Conservation (phyloP, 2,113 vertebrate genomes). For the Riparia riparia region DNA sequence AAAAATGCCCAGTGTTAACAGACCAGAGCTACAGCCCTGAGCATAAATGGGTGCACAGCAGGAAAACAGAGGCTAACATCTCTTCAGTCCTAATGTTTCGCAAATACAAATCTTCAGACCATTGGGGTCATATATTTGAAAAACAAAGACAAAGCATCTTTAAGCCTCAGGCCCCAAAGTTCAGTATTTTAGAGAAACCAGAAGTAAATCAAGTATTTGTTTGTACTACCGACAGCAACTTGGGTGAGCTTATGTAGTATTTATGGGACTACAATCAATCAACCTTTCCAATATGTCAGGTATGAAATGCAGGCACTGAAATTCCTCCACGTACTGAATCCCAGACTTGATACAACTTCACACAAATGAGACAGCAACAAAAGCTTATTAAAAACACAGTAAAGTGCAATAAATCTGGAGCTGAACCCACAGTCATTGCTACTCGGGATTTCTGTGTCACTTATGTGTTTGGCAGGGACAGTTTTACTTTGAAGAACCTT, state of each 20-base stretch:
- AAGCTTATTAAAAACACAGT: neutral
- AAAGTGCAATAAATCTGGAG: neutral
- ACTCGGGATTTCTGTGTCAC: neutral
- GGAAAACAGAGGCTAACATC: neutral
- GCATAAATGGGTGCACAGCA: neutral
- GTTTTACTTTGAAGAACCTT: neutral
- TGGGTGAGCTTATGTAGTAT: neutral
- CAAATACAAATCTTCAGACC: neutral
- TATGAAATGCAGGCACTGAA: neutral
- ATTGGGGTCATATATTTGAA: neutral
- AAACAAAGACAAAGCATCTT: neutral
- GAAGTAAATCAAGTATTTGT: neutral
- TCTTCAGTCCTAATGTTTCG: neutral
- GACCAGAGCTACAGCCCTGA: neutral
- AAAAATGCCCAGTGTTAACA: neutral
- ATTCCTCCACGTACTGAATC: neutral
- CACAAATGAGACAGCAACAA: neutral
- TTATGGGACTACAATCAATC: neutral
- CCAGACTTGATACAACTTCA: neutral
- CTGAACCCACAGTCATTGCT: rapidly evolving
- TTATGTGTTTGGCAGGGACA: neutral
- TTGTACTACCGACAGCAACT: neutral
- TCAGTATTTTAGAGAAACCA: neutral
- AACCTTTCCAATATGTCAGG: neutral
- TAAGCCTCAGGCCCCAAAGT: neutral